A percentile compares a stretch with the other conserved stretches of the same genome.
These are phyloP conservation scores for Drosophila dives DNA, from an alignment of 2,888 invertebrate genomes.

Conservation along the genomic window DNA sequence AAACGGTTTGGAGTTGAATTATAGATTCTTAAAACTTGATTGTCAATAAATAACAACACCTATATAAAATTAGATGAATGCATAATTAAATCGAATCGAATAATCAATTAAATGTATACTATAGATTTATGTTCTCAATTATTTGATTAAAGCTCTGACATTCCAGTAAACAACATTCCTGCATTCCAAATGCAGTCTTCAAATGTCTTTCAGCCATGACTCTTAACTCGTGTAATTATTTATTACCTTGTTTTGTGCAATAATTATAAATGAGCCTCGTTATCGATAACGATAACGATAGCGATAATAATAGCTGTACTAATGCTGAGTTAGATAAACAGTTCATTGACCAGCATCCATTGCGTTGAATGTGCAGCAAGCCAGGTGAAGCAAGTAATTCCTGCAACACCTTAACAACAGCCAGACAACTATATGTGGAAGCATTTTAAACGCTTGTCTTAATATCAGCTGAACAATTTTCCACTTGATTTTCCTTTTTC, in stretches of 20 bases:
- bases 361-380: conserved; percentile 5
- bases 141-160: neutral
- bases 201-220: neutral
- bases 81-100: neutral
- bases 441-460: conserved; percentile 47
- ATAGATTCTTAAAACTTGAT: neutral
- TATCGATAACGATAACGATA: neutral
- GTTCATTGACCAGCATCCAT: conserved; percentile 30
- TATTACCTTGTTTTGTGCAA: neutral
- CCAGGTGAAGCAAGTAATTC: conserved; percentile 1
- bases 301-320: neutral
- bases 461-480: conserved; percentile 66
- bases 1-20: neutral
- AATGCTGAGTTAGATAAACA: neutral
- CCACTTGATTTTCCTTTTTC: conserved; percentile 74
- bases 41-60: neutral
- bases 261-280: neutral
- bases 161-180: conserved; percentile 10
- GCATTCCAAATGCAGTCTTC: conserved; percentile 3
- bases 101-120: neutral
- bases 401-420: conserved; percentile 32
- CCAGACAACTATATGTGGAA: conserved; percentile 31
- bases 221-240: neutral
- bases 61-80: neutral
- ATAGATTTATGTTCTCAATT: neutral